Conservation (phyloP, 2,888 invertebrate species). For the Synergus itoensis region DNA sequence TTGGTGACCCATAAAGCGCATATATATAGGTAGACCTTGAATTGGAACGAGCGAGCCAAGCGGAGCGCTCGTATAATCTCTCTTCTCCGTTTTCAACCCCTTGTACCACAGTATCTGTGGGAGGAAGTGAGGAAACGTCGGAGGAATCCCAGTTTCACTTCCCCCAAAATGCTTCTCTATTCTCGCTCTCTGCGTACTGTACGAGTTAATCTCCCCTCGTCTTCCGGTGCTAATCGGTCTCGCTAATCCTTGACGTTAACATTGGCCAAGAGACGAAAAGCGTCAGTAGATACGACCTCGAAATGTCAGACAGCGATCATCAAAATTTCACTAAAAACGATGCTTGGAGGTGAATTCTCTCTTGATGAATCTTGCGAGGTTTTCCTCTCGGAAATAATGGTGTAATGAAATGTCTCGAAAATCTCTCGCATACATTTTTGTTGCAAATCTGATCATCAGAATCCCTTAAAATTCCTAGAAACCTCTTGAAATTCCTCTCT, state of each 20-base stretch:
- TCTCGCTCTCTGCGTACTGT: constrained; percentile 31
- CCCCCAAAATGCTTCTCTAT: constrained; percentile 46
- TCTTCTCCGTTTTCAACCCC: constrained; percentile 30
- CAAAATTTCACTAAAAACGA: not conserved
- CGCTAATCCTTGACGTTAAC: constrained; percentile 46
- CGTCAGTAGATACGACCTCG: not conserved
- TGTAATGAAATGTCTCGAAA: no score
- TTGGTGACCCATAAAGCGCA: constrained; percentile 59
- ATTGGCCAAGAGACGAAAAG: constrained; percentile 43
- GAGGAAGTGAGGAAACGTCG: constrained; percentile 52
- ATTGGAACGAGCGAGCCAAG: constrained; percentile 50
- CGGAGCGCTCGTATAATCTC: constrained; percentile 55
- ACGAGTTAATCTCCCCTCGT: constrained; percentile 49
- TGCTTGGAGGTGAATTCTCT: not conserved
- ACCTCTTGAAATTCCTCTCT: no score
- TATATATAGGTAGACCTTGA: constrained; percentile 51
- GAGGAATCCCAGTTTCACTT: constrained; percentile 52
- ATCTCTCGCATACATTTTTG: no score
- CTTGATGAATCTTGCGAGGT: no score
- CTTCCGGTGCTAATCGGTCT: constrained; percentile 45
- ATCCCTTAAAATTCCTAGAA: no score
- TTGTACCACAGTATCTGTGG: constrained; percentile 29
- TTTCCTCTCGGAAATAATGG: no score
- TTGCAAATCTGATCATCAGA: no score
- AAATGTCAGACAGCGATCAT: not conserved